Evolutionary conservation across 2,888 invertebrate genomes (phyloP).

Genomic region (Hypomecis atomaria): DNA sequence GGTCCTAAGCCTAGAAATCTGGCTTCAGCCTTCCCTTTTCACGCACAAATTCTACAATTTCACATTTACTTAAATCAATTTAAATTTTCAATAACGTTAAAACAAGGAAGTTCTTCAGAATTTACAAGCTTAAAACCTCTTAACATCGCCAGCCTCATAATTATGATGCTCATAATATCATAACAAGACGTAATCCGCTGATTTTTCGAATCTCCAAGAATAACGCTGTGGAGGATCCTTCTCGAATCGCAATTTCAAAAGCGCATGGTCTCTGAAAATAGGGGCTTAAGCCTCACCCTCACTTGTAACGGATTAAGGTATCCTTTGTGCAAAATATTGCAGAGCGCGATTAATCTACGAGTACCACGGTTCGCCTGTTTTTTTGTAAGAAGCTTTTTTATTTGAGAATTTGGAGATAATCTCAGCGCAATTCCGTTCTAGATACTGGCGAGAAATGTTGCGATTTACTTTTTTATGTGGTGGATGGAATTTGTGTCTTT

Average conservation of each 20-base stretch:
- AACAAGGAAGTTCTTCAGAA: too few species aligned
- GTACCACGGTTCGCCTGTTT: slow-evolving; percentile 68
- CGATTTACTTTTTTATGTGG: slow-evolving; percentile 13
- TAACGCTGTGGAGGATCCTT: slow-evolving; percentile 1
- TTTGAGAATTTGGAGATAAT: slow-evolving; percentile 57
- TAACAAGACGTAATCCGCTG: slow-evolving; percentile 6
- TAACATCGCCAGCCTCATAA: too few species aligned
- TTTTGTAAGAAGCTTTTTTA: slow-evolving; percentile 68
- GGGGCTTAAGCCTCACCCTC: slow-evolving; percentile 60
- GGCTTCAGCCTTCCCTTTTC: too few species aligned
- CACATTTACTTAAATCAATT: too few species aligned
- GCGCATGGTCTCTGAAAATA: slow-evolving; percentile 27
- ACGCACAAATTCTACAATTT: too few species aligned
- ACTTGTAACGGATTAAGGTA: slow-evolving; percentile 83
- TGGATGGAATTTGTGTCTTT: not conserved
- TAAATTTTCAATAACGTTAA: too few species aligned
- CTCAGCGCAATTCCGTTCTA: slow-evolving; percentile 62
- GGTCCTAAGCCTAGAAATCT: too few species aligned
- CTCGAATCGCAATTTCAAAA: slow-evolving; percentile 24
- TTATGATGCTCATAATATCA: not conserved
- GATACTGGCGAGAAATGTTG: slow-evolving; percentile 23
- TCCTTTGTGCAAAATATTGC: slow-evolving; percentile 83
- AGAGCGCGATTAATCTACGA: slow-evolving; percentile 80
- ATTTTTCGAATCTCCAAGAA: slow-evolving; percentile 8
- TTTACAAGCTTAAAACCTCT: too few species aligned